These are phyloP conservation scores for Maccullochella peelii DNA, from an alignment of 2,113 vertebrate genomes.

Conservation along the genomic window DNA sequence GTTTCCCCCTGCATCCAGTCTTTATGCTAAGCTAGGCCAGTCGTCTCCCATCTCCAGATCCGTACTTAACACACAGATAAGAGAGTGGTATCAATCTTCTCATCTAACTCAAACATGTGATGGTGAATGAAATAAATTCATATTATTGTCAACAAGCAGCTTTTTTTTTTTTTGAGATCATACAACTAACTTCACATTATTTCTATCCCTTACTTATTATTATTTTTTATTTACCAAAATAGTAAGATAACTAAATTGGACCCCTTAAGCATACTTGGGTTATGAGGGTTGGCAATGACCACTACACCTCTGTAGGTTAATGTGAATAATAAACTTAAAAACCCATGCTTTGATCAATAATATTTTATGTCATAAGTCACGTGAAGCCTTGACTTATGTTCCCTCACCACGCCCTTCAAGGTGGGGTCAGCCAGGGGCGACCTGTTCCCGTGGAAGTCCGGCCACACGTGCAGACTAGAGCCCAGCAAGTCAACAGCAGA, in stretches of 20 bases:
- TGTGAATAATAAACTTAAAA: not conserved
- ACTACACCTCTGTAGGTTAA: not conserved
- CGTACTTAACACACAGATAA: too few species aligned
- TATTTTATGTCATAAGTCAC: not conserved
- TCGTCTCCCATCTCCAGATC: too few species aligned
- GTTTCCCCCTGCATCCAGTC: not conserved
- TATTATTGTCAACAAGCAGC: not conserved
- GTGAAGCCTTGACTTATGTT: not conserved
- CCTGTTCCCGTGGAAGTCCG: conserved; percentile 98
- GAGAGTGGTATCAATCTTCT: too few species aligned
- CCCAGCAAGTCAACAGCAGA: conserved; percentile 89
- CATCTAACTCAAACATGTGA: too few species aligned
- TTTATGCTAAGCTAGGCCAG: not conserved
- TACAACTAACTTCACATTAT: not conserved
- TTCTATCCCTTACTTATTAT: not conserved
- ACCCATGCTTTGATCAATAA: not conserved
- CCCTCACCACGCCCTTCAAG: conserved; percentile 95
- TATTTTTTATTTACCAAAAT: not conserved
- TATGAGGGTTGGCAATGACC: not conserved
- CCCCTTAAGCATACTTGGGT: not conserved
- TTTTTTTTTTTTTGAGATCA: not conserved
- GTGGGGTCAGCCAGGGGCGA: conserved; percentile 95
- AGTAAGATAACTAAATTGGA: not conserved
- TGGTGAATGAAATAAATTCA: not conserved
- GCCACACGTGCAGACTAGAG: conserved; percentile 95